Base-by-base conservation (phyloP, 2,888 invertebrate species). In the Stictocephala bisonia region DNA sequence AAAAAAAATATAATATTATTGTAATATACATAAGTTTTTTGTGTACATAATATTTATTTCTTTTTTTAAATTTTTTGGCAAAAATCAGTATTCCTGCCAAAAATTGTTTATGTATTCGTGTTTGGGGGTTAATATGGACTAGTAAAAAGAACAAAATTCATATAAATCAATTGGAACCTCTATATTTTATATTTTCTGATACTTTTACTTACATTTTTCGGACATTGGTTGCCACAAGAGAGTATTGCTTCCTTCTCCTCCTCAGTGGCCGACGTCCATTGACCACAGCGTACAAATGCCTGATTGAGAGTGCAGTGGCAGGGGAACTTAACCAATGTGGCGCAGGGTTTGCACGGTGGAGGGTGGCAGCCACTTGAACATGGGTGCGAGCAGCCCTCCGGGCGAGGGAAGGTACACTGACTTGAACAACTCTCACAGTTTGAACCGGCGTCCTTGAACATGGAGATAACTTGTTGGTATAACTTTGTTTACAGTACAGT, bases 271-370 rank as follows among this genome's bases (percentile, higher is more conserved):
- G 84, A 82, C 0, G 88, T 86, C 83, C 92, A 88, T 78, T 92
- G 90, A 35, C 84, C 84, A 81, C 97, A 97, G 29, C 89, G 87
- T 69, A 94, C 86, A 80, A 93, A 92, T 2, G 93, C 85, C 77
- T 92, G 90, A 69, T 90, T 90, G 3, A 94, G 85, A 0, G 90
- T 90, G 82, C 97, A 97, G 82, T 96, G 94, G 79, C 97, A 97
- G 35, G 89, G 86, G 60, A 91, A 82, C 80, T 91, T 87, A 26
- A 93, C 86, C 78, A 90, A 86, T 71, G 89, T 87, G 50, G 87
- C 88, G 82, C 97, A 97, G 0, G 91, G 89, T 0, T 89, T 88
- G 81, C 97, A 97, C 0, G 86, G 85, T 0, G 90, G 90, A 0
- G 90, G 88, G 83, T 94, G 94, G 80, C 94, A 94, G 0, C 86